Base-by-base conservation (phyloP, 2,113 vertebrate species). In the Mastomys natalensis region DNA sequence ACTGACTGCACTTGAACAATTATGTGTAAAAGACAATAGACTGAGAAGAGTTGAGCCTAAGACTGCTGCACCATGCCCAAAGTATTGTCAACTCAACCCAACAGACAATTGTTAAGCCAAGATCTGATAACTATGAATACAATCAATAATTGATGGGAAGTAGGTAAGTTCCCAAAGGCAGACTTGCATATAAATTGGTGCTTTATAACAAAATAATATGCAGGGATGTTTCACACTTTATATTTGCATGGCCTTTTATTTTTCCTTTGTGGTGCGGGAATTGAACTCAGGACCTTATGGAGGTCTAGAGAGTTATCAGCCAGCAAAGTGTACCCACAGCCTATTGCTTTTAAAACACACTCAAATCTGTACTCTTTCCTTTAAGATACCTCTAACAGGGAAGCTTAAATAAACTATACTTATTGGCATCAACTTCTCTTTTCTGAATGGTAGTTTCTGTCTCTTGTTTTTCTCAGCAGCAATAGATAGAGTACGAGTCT, bases 311-410 rank as follows among this genome's bases (percentile, higher is more conserved):
- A 53, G 45, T n/a, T 37, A 34, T 74, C 6, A 2, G 17, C 9
- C 24, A 66, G 21, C n/a, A 17, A 53, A 21, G 1, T n/a, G 4
- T 22, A 74, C 37, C 24, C 26, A 40, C 37, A 92, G 16, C 12
- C 21, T 92, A 66, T 84, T 88, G 77, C 31, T 78, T 95, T 97
- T 74, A 81, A 87, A 86, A 72, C 31, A 97, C 29, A 60, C 43
- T 62, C 68, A 89, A 82, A 70, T 77, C 24, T 90, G 60, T 48
- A 34, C 40, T 87, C 6, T 70, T 77, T 90, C 73, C n/a, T 74
- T 58, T 37, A 73, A 62, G 21, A 7, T 3, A 87, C 5, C 22
- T 62, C 58, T 55, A 78, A 93, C 3, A 64, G 19, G 5, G 13
- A 90, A 55, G n/a, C 82, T 76, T 91, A 29, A 84, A 84, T 37